Conservation (phyloP, 2,797 vertebrate genomes). For the Urosaurus nigricauda region DNA sequence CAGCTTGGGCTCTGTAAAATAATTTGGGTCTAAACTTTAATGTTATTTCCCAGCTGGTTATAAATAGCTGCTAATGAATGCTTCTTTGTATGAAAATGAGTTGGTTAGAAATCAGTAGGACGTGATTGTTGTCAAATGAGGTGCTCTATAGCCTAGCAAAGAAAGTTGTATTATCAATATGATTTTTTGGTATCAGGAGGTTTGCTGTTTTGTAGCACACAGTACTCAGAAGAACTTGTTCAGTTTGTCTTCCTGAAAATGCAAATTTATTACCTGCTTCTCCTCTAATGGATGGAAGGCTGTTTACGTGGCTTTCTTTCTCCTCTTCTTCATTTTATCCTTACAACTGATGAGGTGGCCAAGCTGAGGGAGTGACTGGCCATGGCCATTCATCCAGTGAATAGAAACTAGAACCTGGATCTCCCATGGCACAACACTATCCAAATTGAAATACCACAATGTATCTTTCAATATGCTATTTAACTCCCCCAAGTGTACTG, state of each 20-base stretch:
- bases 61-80: neutral
- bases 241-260: neutral
- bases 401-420: too few relatives aligned
- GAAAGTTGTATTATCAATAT: slow-evolving; percentile 1
- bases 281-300: too few relatives aligned
- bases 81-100: slow-evolving; percentile 14
- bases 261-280: neutral
- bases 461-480: slow-evolving; percentile 17
- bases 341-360: too few relatives aligned
- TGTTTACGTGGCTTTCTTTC: too few relatives aligned
- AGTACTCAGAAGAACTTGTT: slow-evolving; percentile 7
- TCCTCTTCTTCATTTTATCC: too few relatives aligned
- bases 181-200: too few relatives aligned
- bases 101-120: slow-evolving; percentile 28
- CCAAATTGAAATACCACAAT: neutral
- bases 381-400: too few relatives aligned
- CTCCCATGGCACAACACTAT: too few relatives aligned
- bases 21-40: slow-evolving; percentile 51
- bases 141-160: slow-evolving; percentile 14
- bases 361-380: too few relatives aligned
- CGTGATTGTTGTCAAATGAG: slow-evolving; percentile 4
- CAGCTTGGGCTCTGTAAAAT: slow-evolving; percentile 27
- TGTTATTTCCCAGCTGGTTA: slow-evolving; percentile 50
- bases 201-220: too few relatives aligned
- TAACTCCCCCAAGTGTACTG: neutral